Evolutionary conservation across 2,113 vertebrate species (phyloP), one percentile per base, ranked within the genome.

Genomic region (Hypanus sabinus): DNA sequence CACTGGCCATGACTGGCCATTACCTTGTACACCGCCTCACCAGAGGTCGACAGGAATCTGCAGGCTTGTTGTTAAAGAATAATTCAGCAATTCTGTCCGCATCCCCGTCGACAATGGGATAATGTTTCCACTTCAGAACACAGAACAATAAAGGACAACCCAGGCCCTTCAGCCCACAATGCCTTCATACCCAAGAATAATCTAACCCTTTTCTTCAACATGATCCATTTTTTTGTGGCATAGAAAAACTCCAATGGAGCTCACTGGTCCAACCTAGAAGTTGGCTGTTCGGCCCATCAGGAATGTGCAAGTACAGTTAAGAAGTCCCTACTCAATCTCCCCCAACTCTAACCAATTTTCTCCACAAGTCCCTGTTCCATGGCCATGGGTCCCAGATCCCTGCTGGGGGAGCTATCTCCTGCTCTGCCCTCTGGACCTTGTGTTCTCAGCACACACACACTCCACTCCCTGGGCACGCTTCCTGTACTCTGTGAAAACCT

Each of bases 41-140:
- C 98, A 83, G 99, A 98, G 5, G 99, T 99, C 57, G 98, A 97
- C 96, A 99, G 96, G 94, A 98, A 99, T 94, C 99, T 99, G 94
- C 92, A 94, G 6, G 0, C 94, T 95, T 5, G 62, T 81, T 94
- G 94, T 97, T 97, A 97, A 97, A 97, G 96, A 95, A 18, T 93
- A 33, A 18, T 24, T 68, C 16, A 68, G n/a, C 30, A 33, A 8
- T 62, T 57, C 57, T 30, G 24, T 76, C 5, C n/a, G n/a, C 3
- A 24, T 36, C 33, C 2, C n/a, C 70, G 16, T 9, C 62, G 24
- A 38, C 30, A 70, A 38, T 0, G 8, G 5, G 33, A 0, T 33
- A 92, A 20, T 0, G 14, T 16, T 88, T 65, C 4, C 5, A 4
- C 22, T 70, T 36, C 70, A 36, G 22, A 70, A 22, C 14, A 65